phyloP scores from a whole-genome alignment of 2,797 vertebrate genomes.

The Poecilia gillii region DNA sequence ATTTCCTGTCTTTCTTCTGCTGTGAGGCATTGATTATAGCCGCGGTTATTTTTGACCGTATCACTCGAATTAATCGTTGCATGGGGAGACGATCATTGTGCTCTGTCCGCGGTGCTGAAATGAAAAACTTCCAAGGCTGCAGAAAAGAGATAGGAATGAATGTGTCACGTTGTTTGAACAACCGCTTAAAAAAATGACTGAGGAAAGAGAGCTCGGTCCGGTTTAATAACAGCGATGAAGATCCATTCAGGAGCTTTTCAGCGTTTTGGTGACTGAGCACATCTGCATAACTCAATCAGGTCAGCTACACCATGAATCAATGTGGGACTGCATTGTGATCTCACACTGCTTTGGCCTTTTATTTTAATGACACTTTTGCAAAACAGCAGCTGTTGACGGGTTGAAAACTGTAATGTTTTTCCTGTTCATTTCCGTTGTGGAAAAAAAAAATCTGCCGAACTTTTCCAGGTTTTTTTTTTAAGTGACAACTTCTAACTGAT shows the following conservation, averaged over 20 bases:
- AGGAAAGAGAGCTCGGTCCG: background rate
- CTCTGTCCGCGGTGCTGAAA: conserved; percentile 57
- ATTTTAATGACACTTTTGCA: background rate
- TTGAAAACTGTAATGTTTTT: background rate
- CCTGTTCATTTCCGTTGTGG: background rate
- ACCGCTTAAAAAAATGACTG: background rate
- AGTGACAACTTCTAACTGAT: background rate
- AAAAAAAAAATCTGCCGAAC: background rate
- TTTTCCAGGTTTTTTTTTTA: background rate
- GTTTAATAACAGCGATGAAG: background rate
- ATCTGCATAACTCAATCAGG: background rate
- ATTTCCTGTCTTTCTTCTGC: background rate
- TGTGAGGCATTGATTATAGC: background rate
- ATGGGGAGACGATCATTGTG: background rate
- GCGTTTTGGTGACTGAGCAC: background rate
- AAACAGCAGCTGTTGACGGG: background rate
- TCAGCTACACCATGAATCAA: background rate
- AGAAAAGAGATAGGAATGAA: background rate
- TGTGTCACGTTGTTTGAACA: background rate
- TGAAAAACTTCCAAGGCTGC: background rate
- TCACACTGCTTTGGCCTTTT: background rate
- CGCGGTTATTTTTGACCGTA: background rate
- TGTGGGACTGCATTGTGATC: background rate
- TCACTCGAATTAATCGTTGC: background rate
- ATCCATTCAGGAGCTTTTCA: background rate